Conservation (phyloP, 2,888 invertebrate genomes). For the Patella depressa region DNA sequence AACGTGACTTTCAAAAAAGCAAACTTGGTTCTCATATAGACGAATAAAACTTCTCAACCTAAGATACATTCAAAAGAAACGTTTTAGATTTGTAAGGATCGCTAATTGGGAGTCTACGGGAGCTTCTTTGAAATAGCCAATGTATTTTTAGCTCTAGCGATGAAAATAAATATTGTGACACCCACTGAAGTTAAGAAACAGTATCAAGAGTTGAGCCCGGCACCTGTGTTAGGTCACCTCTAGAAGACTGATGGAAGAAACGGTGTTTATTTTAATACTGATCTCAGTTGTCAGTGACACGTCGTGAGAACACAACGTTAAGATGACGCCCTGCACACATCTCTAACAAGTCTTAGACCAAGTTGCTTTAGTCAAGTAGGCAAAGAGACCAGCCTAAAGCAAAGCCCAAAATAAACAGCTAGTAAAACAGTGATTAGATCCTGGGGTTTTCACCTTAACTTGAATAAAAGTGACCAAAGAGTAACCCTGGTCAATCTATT, state of each 20-base stretch:
- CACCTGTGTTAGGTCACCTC: not conserved
- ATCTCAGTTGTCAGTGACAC: not conserved
- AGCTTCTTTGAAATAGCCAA: not conserved
- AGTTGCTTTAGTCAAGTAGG: conserved; percentile 13
- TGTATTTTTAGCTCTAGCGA: not conserved
- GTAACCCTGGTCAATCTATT: too few species aligned
- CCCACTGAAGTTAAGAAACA: not conserved
- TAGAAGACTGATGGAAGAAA: too few species aligned
- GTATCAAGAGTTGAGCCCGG: not conserved
- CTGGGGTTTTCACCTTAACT: too few species aligned
- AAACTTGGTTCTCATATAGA: not conserved
- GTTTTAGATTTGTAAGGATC: not conserved
- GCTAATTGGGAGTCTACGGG: not conserved
- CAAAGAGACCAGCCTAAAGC: conserved; percentile 13
- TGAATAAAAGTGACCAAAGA: too few species aligned
- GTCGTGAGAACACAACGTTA: not conserved
- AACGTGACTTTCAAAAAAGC: conserved; percentile 6
- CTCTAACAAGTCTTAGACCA: not conserved
- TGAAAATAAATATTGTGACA: conserved; percentile 8
- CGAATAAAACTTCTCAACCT: conserved; percentile 7
- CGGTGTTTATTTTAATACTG: too few species aligned
- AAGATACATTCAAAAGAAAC: not conserved
- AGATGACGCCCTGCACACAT: not conserved
- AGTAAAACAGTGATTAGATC: not conserved
- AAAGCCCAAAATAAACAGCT: conserved; percentile 21